Base-by-base conservation (phyloP, 2,113 vertebrate genomes). In the Terrapene triunguis region DNA sequence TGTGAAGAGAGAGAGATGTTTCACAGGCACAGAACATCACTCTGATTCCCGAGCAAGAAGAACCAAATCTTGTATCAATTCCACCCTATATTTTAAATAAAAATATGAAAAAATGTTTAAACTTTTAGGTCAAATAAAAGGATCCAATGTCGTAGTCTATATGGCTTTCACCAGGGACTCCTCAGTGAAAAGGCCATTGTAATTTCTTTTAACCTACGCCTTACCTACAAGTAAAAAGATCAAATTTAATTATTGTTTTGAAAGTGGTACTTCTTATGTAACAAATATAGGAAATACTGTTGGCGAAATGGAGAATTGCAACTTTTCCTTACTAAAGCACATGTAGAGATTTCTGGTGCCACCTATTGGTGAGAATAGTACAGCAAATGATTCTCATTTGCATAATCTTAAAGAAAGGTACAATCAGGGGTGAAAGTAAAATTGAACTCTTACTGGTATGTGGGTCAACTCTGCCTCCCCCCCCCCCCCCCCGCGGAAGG, bases 301-400 rank as follows among this genome's bases (percentile, higher is more conserved):
- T 14, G 65, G 87, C 0, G 3, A 94, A 95, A 90, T 5, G 35
- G 10, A 80, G 29, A 25, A 85, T 90, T 93, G 87, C 94, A 91
- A 89, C 74, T 92, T 85, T n/a, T 74, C 91, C 13, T 72, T 85
- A 50, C 50, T 62, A 48, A 6, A 88, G 50, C 24, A 91, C 87
- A 93, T 90, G 19, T 69, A 94, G 96, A 96, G 96, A 94, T 96
- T 92, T 65, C 95, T 97, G 95, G 96, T 97, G 96, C 96, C 97
- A 97, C 89, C 97, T 97, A 94, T 97, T 94, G 97, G 96, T 54
- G 69, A 95, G 57, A 90, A 76, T 48, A 81, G 51, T 92, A 94
- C 76, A 90, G 82, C 88, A 94, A 89, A 51, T 5, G 42, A 80
- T 0, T 44, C 25, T 4, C 10, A 78, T 91, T 91, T 82, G 55